A percentile compares a stretch with the other conserved stretches of the same genome.
phyloP scores from a whole-genome alignment of 2,888 invertebrate species.

The Tortrix viridana region DNA sequence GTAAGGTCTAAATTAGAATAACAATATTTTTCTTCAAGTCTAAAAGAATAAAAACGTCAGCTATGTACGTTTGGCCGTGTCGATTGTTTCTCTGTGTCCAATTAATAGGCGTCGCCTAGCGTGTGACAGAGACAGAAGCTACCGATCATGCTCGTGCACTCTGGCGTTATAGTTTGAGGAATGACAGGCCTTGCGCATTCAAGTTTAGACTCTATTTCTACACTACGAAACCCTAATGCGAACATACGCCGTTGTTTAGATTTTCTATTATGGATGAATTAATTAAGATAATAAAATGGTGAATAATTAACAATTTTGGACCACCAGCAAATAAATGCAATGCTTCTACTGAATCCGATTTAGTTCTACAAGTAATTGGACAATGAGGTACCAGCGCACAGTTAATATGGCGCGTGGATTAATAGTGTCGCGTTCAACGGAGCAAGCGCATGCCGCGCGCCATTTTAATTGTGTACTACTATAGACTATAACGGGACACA shows the following conservation, averaged over 20 bases:
- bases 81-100: slow-evolving; percentile 34
- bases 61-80: neutral
- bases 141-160: neutral
- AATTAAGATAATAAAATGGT: too few relatives aligned
- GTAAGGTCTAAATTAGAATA: neutral
- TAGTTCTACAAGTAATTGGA: slow-evolving; percentile 16
- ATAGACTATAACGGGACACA: too few relatives aligned
- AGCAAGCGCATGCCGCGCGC: too few relatives aligned
- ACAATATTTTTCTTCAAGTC: neutral
- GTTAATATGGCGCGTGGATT: too few relatives aligned
- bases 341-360: slow-evolving; percentile 17
- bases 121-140: slow-evolving; percentile 33
- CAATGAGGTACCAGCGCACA: too few relatives aligned
- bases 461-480: too few relatives aligned
- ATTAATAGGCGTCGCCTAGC: slow-evolving; percentile 35
- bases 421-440: too few relatives aligned
- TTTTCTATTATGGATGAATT: too few relatives aligned
- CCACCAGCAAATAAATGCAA: slow-evolving; percentile 14
- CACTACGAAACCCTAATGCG: too few relatives aligned
- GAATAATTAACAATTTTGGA: neutral
- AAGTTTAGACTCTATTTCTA: too few relatives aligned
- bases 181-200: too few relatives aligned
- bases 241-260: too few relatives aligned
- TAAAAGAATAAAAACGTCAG: neutral
- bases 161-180: neutral